phyloP scores from a whole-genome alignment of 2,797 vertebrate species.

The Hydrophis major region DNA sequence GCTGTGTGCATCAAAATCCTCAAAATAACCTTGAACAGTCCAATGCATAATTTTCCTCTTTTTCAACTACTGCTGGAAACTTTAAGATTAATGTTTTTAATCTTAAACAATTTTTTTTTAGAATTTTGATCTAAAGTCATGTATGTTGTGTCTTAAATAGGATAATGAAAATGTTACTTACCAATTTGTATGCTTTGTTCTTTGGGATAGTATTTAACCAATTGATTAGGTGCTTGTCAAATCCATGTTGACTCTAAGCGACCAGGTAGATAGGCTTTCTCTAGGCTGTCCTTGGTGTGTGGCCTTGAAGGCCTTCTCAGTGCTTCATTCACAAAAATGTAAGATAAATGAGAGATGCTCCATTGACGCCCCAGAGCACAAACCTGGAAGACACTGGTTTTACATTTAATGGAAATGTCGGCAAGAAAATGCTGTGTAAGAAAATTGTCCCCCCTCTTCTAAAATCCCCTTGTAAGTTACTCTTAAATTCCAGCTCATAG shows the following conservation, averaged over 20 bases:
- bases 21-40: not conserved
- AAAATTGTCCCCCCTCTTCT: not conserved
- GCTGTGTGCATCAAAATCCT: not conserved
- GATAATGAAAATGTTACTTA: not conserved
- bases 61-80: not conserved
- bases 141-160: not conserved
- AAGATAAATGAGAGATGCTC: not conserved
- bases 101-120: not conserved
- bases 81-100: not conserved
- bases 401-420: accelerated
- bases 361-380: not conserved
- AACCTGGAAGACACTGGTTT: not conserved
- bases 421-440: accelerated
- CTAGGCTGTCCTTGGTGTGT: not conserved
- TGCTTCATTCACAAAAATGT: accelerated
- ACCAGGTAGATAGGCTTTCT: not conserved
- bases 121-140: not conserved
- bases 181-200: not conserved
- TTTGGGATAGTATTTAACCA: not conserved
- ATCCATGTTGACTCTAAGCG: not conserved
- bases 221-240: not conserved
- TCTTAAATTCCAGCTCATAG: not conserved
- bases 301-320: not conserved
- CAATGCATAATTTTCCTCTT: not conserved
- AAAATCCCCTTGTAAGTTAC: not conserved